Evolutionary conservation across 1,140 invertebrate species (phyloP), one percentile per base, ranked within the genome.

Genomic region (Watersipora subatra): DNA sequence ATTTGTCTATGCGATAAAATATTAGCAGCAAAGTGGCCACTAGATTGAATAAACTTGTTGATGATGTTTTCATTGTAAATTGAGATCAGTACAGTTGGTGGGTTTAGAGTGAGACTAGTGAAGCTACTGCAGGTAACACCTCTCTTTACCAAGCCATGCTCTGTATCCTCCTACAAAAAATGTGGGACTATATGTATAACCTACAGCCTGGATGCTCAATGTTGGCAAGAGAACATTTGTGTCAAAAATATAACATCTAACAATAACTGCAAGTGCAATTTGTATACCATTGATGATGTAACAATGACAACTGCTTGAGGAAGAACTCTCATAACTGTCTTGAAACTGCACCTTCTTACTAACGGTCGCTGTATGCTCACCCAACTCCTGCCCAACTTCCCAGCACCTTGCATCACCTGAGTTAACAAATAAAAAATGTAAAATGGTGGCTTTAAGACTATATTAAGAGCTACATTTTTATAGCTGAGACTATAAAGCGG

Each of bases 111-210:
- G 2, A 76, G 72, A 70, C 73, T 76, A 55, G 73, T 72, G 63
- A 79, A 77, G 2, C 76, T 76, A 61, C 75, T 77, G 69, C 76
- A 77, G 0, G 76, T 77, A 34, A 78, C 69, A 57, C 77, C 77
- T 68, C 73, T 68, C 57, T 77, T 78, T n/a, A 70, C 46, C 76
- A 74, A 76, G 57, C 27, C 56, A 1, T 68, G 62, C 20, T 68
- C 67, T 30, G 72, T 55, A 15, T 66, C 59, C 25, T 76, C 69
- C 70, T 71, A 71, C 64, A n/a, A n/a, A n/a, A 46, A 46, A 46
- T 46, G n/a, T 46, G n/a, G 7, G 34, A 46, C 34, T 12, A 46
- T 46, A 46, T 46, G 7, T n/a, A 46, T 7, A n/a, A 46, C 7
- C 7, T 46, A 46, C 34, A 46, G 34, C 7, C 7, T 7, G 34